Conservation (phyloP, 1,140 invertebrate species). For the Leptonema lineaticorne region DNA sequence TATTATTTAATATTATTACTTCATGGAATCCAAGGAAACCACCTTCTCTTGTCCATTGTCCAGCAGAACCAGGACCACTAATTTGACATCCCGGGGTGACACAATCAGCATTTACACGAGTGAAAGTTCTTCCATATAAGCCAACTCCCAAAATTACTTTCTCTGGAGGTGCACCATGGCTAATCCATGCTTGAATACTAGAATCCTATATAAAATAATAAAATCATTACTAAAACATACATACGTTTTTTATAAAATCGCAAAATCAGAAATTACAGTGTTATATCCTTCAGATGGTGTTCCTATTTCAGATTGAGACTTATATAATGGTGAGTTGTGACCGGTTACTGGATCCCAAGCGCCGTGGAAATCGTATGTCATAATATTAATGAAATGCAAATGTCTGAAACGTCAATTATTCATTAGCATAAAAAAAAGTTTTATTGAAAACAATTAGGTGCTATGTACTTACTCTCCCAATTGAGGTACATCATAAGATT, state of each 20-base stretch:
- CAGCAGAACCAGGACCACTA: constrained; percentile 59
- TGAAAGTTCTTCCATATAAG: constrained; percentile 69
- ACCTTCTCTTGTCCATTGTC: constrained; percentile 67
- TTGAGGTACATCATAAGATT: constrained; percentile 62
- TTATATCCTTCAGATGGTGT: constrained; percentile 41
- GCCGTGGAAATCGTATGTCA: constrained; percentile 71
- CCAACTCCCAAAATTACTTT: constrained; percentile 71
- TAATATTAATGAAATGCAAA: constrained; percentile 69
- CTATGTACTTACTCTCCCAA: constrained; percentile 46
- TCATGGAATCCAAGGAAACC: constrained; percentile 81
- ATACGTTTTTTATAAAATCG: background rate
- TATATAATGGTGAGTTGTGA: constrained; percentile 60
- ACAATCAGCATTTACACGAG: constrained; percentile 50
- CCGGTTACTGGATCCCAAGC: constrained; percentile 62
- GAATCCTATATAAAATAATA: constrained; percentile 41
- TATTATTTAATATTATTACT: constrained; percentile 42
- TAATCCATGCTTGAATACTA: constrained; percentile 48
- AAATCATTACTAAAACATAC: background rate
- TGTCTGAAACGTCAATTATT: constrained; percentile 39
- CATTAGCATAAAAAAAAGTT: background rate
- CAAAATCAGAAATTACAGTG: constrained; percentile 44
- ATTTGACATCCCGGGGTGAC: constrained; percentile 55
- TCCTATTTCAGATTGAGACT: constrained; percentile 50
- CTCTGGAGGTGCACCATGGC: constrained; percentile 55
- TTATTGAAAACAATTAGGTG: background rate